Conservation (phyloP, 2,888 invertebrate genomes). For the Metellina segmentata region DNA sequence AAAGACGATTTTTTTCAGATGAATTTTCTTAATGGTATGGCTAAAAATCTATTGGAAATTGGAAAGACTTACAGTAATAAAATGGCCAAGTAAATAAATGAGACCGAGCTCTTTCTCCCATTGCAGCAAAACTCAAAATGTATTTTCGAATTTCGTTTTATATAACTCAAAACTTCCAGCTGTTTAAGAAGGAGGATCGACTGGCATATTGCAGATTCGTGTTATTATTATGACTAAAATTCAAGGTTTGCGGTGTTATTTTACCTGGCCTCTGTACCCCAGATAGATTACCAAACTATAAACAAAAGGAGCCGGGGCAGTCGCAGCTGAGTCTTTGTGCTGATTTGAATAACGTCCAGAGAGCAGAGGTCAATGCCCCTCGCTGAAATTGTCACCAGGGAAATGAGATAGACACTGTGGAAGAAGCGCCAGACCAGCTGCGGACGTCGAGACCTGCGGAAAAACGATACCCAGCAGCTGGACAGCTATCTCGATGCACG, state of each 20-base stretch:
- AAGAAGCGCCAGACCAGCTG: conserved; percentile 25
- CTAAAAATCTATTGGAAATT: too few species aligned
- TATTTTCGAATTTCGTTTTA: too few species aligned
- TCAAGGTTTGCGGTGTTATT: not conserved
- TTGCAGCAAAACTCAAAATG: too few species aligned
- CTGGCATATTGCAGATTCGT: too few species aligned
- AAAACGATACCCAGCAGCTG: conserved; percentile 51
- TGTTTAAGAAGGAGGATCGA: too few species aligned
- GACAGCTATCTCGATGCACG: conserved; percentile 42
- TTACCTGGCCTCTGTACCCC: not conserved
- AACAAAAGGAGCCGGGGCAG: conserved; percentile 1
- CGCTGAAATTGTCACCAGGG: conserved; percentile 32
- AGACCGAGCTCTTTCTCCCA: too few species aligned
- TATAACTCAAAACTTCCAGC: too few species aligned
- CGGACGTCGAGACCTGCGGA: conserved; percentile 38
- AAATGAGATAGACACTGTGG: not conserved
- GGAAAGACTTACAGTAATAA: too few species aligned
- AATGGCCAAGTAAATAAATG: too few species aligned
- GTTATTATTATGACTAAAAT: not conserved
- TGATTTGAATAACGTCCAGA: conserved; percentile 11
- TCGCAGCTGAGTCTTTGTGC: conserved; percentile 20
- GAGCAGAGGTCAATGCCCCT: conserved; percentile 35
- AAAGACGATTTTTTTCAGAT: too few species aligned
- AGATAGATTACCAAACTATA: not conserved
- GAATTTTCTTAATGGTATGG: too few species aligned